Evolutionary conservation across 2,797 vertebrate species (phyloP).

Genomic region (Amblyopsis hoosieri): DNA sequence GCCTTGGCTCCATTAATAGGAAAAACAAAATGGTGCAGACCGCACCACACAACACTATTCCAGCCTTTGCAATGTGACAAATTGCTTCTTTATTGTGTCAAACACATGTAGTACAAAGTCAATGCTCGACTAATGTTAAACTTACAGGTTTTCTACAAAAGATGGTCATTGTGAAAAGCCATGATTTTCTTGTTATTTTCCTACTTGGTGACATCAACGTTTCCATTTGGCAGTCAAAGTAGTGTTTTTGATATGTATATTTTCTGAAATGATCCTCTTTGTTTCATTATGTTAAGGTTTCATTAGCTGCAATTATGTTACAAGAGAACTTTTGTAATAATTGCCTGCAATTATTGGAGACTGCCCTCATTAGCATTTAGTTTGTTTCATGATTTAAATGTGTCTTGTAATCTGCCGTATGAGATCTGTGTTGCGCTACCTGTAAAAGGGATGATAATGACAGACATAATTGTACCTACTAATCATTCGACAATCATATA

Average conservation of each 20-base stretch:
- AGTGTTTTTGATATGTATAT: conserved; percentile 74
- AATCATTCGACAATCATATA: conserved; percentile 11
- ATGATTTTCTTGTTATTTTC: too few species aligned
- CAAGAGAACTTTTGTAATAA: conserved; percentile 74
- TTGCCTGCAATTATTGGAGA: conserved; percentile 73
- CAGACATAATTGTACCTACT: conserved; percentile 44
- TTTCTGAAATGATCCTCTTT: conserved; percentile 60
- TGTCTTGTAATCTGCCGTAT: conserved; percentile 36
- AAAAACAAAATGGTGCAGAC: too few species aligned
- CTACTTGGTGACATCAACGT: conserved; percentile 53
- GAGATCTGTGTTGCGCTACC: conserved; percentile 47
- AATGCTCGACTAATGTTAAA: too few species aligned
- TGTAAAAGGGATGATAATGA: conserved; percentile 55
- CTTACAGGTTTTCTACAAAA: too few species aligned
- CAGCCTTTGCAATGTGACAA: too few species aligned
- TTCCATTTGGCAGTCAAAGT: conserved; percentile 45
- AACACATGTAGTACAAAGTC: too few species aligned
- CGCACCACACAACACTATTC: too few species aligned
- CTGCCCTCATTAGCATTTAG: conserved; percentile 72
- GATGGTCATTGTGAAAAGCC: too few species aligned
- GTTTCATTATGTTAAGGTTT: conserved; percentile 60
- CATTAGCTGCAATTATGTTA: conserved; percentile 72
- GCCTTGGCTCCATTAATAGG: too few species aligned
- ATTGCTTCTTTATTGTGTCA: too few species aligned
- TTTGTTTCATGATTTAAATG: conserved; percentile 67